Conservation (phyloP, 2,797 vertebrate genomes). For the Pagetopsis macropterus region DNA sequence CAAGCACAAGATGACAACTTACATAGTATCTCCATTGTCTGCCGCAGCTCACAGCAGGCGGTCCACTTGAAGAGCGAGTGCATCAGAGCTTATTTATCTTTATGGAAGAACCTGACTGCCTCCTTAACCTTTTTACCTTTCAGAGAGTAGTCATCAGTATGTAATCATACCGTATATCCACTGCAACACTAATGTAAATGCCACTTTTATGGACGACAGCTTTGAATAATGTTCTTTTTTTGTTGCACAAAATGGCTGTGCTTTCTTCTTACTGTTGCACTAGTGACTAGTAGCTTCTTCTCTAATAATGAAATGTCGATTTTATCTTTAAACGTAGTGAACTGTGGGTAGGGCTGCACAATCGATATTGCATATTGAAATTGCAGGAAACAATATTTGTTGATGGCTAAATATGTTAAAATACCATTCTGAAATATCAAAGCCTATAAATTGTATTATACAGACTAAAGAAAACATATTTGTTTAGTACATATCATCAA, state of each 20-base stretch:
- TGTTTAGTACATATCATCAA: too few species aligned
- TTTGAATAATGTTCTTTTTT: conserved; percentile 53
- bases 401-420: too few species aligned
- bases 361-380: too few species aligned
- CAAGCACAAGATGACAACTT: conserved; percentile 48
- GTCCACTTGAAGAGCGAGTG: conserved; percentile 40
- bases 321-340: conserved; percentile 17
- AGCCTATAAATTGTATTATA: too few species aligned
- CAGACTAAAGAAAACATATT: too few species aligned
- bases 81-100: conserved; percentile 47
- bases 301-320: conserved; percentile 9
- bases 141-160: conserved; percentile 37
- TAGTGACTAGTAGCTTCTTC: conserved; percentile 17
- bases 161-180: conserved; percentile 52
- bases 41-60: conserved; percentile 34
- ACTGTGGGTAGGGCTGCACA: neutral
- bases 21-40: conserved; percentile 29
- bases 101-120: conserved; percentile 42
- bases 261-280: conserved; percentile 17
- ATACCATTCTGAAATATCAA: too few species aligned
- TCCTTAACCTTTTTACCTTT: conserved; percentile 63
- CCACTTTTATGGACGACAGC: conserved; percentile 28
- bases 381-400: too few species aligned
- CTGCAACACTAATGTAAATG: conserved; percentile 40
- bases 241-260: conserved; percentile 41